These are phyloP conservation scores for Drosophila koepferae DNA, from an alignment of 2,888 invertebrate genomes.

Conservation along the genomic window DNA sequence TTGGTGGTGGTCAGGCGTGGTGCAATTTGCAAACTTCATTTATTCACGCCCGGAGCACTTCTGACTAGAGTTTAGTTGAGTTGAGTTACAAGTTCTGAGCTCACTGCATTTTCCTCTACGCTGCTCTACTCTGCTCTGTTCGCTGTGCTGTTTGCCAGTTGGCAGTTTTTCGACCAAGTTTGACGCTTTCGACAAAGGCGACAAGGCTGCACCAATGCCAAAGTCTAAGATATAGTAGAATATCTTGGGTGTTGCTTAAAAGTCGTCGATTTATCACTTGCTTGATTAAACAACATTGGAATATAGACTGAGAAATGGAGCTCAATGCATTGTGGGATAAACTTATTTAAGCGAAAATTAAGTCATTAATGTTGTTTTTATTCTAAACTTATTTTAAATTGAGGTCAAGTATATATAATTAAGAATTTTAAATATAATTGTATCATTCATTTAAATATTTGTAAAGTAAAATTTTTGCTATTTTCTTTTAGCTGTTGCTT, in stretches of 20 bases:
- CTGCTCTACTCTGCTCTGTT: constrained; percentile 18
- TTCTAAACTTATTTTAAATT: neutral
- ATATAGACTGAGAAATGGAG: neutral
- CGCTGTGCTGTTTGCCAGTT: constrained; percentile 62
- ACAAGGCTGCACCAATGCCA: constrained; percentile 36
- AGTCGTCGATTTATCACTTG: constrained; percentile 68
- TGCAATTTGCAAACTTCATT: constrained; percentile 81
- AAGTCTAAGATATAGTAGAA: constrained; percentile 1
- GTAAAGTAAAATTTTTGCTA: no score
- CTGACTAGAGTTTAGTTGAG: constrained; percentile 51
- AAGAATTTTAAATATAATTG: no score
- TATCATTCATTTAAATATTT: no score
- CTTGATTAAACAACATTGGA: constrained; percentile 37
- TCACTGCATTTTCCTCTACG: neutral
- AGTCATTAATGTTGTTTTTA: neutral
- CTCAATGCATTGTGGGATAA: neutral
- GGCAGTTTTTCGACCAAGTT: constrained; percentile 59
- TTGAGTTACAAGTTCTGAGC: constrained; percentile 9
- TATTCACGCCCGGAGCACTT: constrained; percentile 78
- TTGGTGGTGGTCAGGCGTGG: constrained; percentile 78
- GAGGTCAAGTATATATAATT: no score
- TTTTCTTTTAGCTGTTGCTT: no score
- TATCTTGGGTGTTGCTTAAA: constrained; percentile 21
- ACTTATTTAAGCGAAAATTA: neutral
- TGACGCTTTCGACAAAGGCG: constrained; percentile 76